A percentile compares a stretch with the other conserved stretches of the same genome.
phyloP scores from a whole-genome alignment of 2,888 invertebrate species.

The Athalia rosae region DNA sequence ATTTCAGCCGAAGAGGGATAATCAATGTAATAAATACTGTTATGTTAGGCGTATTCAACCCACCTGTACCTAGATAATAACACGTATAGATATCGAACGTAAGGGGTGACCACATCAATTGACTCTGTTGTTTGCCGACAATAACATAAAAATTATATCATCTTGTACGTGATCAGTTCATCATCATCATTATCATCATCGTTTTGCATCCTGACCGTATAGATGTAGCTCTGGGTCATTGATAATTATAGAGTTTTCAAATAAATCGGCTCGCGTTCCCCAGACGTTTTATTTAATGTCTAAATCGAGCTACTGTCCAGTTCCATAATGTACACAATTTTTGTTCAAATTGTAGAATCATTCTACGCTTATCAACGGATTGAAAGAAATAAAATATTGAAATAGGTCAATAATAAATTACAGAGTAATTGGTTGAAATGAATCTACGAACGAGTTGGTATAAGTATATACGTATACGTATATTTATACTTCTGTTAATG shows the following conservation, averaged over 20 bases:
- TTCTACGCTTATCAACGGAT: neutral
- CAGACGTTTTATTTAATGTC: constrained; percentile 10
- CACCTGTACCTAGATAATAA: neutral
- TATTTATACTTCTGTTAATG: constrained; percentile 33
- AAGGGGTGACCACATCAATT: neutral
- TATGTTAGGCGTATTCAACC: too few species aligned
- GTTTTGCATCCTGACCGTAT: neutral
- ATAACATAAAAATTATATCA: neutral
- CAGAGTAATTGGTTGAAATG: neutral
- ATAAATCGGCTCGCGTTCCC: constrained; percentile 1
- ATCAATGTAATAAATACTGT: neutral
- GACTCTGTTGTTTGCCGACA: constrained; percentile 9
- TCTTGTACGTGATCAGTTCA: neutral
- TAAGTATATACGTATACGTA: too few species aligned
- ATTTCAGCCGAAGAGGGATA: neutral
- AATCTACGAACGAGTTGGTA: neutral
- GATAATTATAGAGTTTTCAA: neutral
- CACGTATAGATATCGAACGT: neutral
- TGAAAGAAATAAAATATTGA: constrained; percentile 8
- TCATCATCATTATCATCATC: neutral
- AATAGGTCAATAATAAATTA: constrained; percentile 28
- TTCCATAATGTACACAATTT: constrained; percentile 25
- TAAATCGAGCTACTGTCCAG: constrained; percentile 40
- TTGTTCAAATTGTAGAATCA: constrained; percentile 23
- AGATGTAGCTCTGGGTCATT: neutral